Percentiles rank a stretch among this genome's conserved stretches.
These are phyloP conservation scores for Lithophane ornitopus DNA, from an alignment of 2,888 invertebrate genomes.

Conservation along the genomic window DNA sequence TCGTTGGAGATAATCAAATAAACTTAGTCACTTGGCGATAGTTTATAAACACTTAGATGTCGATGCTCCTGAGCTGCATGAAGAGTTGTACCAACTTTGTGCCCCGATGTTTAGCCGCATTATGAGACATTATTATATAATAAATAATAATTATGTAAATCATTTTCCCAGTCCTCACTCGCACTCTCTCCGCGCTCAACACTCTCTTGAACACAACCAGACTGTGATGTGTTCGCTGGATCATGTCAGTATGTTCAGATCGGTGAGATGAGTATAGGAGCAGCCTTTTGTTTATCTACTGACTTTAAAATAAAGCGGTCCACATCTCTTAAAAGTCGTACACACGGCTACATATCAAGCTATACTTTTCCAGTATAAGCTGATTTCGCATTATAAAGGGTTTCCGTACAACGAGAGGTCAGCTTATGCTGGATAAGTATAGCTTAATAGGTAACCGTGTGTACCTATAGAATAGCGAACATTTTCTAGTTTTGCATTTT, in stretches of 20 bases:
- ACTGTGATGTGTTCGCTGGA: no score
- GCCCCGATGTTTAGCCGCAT: not conserved
- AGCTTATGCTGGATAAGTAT: no score
- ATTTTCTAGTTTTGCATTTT: constrained; percentile 5
- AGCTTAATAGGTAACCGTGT: no score
- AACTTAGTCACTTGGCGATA: not conserved
- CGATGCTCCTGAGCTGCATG: not conserved
- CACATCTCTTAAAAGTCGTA: not conserved
- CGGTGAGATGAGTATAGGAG: no score
- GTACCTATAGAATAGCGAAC: not conserved
- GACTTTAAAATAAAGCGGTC: not conserved
- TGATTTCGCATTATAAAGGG: no score
- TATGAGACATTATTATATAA: not conserved
- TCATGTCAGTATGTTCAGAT: no score
- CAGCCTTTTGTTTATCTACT: not conserved
- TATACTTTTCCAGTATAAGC: no score
- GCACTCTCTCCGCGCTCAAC: not conserved
- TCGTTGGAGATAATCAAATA: not conserved
- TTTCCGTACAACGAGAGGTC: no score
- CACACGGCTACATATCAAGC: no score
- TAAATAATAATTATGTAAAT: not conserved
- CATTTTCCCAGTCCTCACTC: not conserved
- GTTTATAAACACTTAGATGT: not conserved
- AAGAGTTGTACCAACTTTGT: not conserved
- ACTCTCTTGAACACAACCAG: not conserved